Percentiles rank a stretch among this genome's conserved stretches.
Conservation (phyloP, 2,888 invertebrate species). For the Sphecodes monilicornis region DNA sequence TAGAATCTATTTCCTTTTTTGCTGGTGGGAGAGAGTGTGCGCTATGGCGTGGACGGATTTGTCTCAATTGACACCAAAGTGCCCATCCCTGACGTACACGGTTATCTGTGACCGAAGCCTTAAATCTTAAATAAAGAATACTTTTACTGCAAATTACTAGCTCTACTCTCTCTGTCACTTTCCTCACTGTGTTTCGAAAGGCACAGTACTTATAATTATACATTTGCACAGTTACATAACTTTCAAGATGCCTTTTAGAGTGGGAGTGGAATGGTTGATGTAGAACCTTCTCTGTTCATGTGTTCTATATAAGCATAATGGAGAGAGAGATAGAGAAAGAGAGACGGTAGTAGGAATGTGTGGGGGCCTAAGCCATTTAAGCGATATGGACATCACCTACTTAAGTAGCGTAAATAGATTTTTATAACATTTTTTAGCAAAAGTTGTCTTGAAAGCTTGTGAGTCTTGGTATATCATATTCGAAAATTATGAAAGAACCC, state of each 20-base stretch:
- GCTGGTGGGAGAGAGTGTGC: too few species aligned
- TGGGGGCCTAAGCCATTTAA: neutral
- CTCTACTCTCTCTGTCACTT: too few species aligned
- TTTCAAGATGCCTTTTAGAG: neutral
- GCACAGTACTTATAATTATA: too few species aligned
- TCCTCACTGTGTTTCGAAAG: neutral
- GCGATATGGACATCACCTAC: neutral
- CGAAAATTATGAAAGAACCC: too few species aligned
- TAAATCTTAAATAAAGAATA: neutral
- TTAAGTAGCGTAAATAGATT: neutral
- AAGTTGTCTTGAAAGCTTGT: neutral
- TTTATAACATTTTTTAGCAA: neutral
- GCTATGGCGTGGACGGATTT: too few species aligned
- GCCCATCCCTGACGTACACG: too few species aligned
- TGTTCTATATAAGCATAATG: neutral
- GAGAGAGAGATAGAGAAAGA: neutral
- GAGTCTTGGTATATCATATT: neutral
- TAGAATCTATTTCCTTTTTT: too few species aligned
- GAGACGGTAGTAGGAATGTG: neutral
- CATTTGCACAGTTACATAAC: neutral
- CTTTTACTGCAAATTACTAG: neutral
- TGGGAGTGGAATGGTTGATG: neutral
- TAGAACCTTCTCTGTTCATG: neutral
- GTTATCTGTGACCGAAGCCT: neutral
- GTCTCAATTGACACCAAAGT: too few species aligned